These are phyloP conservation scores for Sylvia borin DNA, from an alignment of 2,797 vertebrate genomes.

Conservation along the genomic window DNA sequence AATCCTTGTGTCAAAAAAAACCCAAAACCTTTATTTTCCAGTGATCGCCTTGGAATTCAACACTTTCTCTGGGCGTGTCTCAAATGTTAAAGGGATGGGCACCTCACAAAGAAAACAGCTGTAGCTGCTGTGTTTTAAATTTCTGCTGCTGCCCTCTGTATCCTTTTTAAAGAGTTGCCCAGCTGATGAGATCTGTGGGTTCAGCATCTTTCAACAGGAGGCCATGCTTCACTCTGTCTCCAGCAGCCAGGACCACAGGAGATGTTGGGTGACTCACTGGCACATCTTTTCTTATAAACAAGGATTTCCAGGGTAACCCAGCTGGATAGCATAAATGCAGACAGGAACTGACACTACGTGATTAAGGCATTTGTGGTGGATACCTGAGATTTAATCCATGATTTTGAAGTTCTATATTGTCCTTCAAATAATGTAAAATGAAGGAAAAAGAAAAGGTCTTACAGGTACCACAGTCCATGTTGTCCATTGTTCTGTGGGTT, in stretches of 20 bases:
- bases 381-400: background rate
- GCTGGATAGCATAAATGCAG: background rate
- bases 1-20: background rate
- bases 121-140: background rate
- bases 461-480: background rate
- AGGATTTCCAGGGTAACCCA: background rate
- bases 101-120: background rate
- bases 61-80: background rate
- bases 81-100: background rate
- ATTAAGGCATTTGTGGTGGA: background rate
- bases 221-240: background rate
- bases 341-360: background rate
- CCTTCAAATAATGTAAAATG: background rate
- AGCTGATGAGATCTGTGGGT: background rate
- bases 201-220: background rate
- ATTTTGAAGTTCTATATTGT: background rate
- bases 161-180: background rate
- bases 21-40: fast-evolving
- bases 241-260: background rate
- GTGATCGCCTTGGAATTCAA: background rate
- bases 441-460: background rate
- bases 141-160: background rate
- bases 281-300: background rate
- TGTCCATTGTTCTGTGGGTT: background rate
- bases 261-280: background rate